Evolutionary conservation across 2,888 invertebrate species (phyloP).

Genomic region (Dexiosoma caninum): DNA sequence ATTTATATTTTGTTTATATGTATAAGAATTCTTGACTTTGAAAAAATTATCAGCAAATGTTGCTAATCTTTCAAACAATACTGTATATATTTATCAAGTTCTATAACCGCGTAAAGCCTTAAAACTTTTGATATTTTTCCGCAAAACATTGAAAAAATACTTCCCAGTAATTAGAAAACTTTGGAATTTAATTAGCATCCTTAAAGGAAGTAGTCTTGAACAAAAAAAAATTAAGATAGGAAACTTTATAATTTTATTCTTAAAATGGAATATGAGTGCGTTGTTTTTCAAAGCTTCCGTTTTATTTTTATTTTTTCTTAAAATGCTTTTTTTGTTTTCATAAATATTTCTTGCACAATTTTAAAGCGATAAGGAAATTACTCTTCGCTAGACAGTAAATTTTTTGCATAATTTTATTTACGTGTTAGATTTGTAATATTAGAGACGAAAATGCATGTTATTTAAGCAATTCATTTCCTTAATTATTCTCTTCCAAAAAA

Average conservation of each 20-base stretch:
- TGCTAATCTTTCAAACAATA: too few species aligned
- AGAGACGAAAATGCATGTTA: background rate
- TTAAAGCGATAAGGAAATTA: slow-evolving; percentile 20
- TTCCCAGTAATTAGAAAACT: slow-evolving; percentile 59
- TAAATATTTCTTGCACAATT: background rate
- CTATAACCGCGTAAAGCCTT: background rate
- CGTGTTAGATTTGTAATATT: slow-evolving; percentile 18
- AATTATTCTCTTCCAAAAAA: slow-evolving; percentile 16
- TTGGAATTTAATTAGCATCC: slow-evolving; percentile 57
- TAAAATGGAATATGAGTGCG: background rate
- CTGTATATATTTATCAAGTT: background rate
- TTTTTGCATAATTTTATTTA: slow-evolving; percentile 37
- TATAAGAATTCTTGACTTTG: too few species aligned
- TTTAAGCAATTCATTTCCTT: background rate
- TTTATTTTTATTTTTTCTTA: background rate
- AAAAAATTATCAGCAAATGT: too few species aligned
- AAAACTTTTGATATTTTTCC: slow-evolving; percentile 1
- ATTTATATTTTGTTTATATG: too few species aligned
- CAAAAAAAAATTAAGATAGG: slow-evolving; percentile 1
- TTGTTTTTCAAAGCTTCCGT: slow-evolving; percentile 24
- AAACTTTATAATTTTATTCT: background rate
- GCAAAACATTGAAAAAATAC: slow-evolving; percentile 13
- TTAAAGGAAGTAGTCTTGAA: slow-evolving; percentile 39
- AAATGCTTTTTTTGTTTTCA: background rate
- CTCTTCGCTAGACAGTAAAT: background rate